A percentile compares a stretch with the other conserved stretches of the same genome.
Conservation (phyloP, 2,888 invertebrate species). For the Mantis religiosa region DNA sequence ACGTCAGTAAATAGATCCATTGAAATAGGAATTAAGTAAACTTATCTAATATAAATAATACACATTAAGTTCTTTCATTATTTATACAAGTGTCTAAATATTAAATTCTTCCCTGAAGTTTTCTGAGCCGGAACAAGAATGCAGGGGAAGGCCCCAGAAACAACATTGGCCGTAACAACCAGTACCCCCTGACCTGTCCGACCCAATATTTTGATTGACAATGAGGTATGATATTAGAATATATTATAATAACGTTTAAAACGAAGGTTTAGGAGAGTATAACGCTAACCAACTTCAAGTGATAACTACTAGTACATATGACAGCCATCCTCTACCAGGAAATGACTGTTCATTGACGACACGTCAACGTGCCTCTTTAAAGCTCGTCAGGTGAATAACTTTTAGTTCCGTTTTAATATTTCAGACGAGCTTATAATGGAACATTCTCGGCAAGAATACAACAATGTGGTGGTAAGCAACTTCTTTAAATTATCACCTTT, state of each 20-base stretch:
- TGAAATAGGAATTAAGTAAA: constrained; percentile 22
- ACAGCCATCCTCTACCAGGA: background rate
- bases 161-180: constrained; percentile 36
- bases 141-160: constrained; percentile 39
- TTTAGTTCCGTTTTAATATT: background rate
- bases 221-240: constrained; percentile 34
- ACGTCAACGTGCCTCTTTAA: background rate
- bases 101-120: constrained; percentile 33
- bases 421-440: background rate
- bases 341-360: background rate
- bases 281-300: background rate
- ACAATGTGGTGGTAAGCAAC: background rate
- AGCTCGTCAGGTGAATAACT: background rate
- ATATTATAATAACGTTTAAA: constrained; percentile 31
- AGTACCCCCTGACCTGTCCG: constrained; percentile 32
- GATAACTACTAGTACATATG: background rate
- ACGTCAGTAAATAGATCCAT: constrained; percentile 24
- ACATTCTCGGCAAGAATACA: background rate
- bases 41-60: constrained; percentile 29
- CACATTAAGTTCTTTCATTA: constrained; percentile 18
- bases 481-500: background rate
- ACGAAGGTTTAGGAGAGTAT: constrained; percentile 22
- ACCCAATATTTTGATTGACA: constrained; percentile 33
- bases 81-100: constrained; percentile 27
- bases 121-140: constrained; percentile 29